A percentile compares a stretch with the other conserved stretches of the same genome.
Conservation (phyloP, 2,113 vertebrate species). For the Amphiprion ocellaris region DNA sequence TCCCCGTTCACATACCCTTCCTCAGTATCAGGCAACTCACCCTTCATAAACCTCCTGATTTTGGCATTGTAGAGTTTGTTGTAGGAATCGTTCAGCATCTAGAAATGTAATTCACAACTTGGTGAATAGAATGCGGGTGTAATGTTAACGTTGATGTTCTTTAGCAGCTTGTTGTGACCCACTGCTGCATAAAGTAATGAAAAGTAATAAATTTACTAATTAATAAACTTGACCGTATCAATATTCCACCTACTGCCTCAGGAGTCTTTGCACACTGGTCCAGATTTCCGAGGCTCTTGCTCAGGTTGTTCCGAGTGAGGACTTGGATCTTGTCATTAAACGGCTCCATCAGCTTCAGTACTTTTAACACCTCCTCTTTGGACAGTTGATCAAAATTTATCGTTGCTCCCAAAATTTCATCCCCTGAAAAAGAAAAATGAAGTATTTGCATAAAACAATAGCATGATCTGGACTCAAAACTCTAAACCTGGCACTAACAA, state of each 20-base stretch:
- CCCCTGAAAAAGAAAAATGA: slow-evolving; percentile 67
- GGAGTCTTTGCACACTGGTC: slow-evolving; percentile 63
- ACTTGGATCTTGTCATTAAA: slow-evolving; percentile 76
- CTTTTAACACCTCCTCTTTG: slow-evolving; percentile 77
- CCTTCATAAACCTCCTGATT: slow-evolving; percentile 81
- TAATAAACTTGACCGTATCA: neutral
- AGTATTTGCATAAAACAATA: neutral
- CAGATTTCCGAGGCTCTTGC: slow-evolving; percentile 76
- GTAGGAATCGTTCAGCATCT: slow-evolving; percentile 83
- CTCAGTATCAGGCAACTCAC: neutral
- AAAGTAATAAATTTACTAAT: slow-evolving; percentile 6
- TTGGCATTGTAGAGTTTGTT: slow-evolving; percentile 83
- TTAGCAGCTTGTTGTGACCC: neutral
- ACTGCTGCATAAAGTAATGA: neutral
- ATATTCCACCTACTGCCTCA: slow-evolving; percentile 66
- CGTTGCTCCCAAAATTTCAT: slow-evolving; percentile 78
- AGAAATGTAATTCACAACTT: slow-evolving; percentile 45
- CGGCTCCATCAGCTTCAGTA: slow-evolving; percentile 78
- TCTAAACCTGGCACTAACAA: neutral
- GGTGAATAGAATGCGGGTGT: slow-evolving; percentile 4
- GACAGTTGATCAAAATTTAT: slow-evolving; percentile 78
- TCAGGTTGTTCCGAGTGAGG: slow-evolving; percentile 62
- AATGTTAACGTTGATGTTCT: neutral
- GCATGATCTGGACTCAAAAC: neutral
- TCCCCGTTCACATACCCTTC: neutral